Evolutionary conservation across 2,888 invertebrate genomes (phyloP), one percentile per base, ranked within the genome.

Genomic region (Cylloceria caligata): DNA sequence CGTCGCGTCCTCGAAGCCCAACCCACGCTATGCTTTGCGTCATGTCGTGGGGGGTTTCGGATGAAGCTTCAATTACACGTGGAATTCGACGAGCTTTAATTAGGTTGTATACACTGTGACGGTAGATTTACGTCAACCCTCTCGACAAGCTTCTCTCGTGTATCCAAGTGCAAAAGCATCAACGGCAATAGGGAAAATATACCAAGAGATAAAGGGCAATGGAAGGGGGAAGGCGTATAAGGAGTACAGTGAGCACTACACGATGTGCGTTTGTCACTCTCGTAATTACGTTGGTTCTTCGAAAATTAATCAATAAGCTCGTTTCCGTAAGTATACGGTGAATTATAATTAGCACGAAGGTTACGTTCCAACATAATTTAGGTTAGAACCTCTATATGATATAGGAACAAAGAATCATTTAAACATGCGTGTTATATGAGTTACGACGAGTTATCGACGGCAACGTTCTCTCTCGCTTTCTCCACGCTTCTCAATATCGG

Each of bases 61-160:
- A 84, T 87, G 85, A 86, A 86, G 86, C 85, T 86, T 85, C 87
- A 89, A 89, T 89, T 88, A 87, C 85, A 86, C 84, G 77, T 67
- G 86, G 86, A 87, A 89, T 88, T 88, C 84, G 86, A 89, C 82
- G 85, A 84, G 88, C 81, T 88, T 89, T 89, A 89, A 89, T 89
- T 88, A 88, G 87, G 80, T 86, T 86, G 86, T 84, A 71, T 78
- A 83, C 76, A 79, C 74, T 55, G 79, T 16, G 57, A 72, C 65
- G 77, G 74, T 83, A 68, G 78, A 81, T 84, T 83, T 81, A 78
- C 77, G 69, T 75, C 73, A 69, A 65, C 67, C 75, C 52, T 39
- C 75, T 71, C 75, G 52, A 52, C 36, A 9, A 34, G 34, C 13
- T 60, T 73, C 21, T 62, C 52, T 5, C 72, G 16, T 27, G 45